These are phyloP conservation scores for Dermolepida albohirtum DNA, from an alignment of 2,888 invertebrate species.

Conservation along the genomic window DNA sequence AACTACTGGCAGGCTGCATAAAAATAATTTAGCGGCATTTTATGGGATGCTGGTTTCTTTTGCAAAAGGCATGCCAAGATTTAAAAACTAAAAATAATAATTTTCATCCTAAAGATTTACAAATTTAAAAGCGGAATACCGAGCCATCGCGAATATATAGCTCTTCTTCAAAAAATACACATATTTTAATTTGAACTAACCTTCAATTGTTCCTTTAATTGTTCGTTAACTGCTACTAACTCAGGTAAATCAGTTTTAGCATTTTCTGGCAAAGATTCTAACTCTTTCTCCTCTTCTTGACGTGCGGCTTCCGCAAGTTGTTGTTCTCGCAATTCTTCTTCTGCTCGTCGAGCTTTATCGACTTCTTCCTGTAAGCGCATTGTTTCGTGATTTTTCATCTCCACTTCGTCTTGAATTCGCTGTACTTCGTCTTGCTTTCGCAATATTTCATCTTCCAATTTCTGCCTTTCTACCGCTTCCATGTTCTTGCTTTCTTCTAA, in stretches of 20 bases:
- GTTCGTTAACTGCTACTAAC: slow-evolving; percentile 57
- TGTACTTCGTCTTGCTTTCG: slow-evolving; percentile 75
- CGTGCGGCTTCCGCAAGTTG: slow-evolving; percentile 51
- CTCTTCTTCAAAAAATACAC: too few relatives aligned
- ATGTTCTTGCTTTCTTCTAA: slow-evolving; percentile 91
- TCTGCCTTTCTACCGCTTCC: slow-evolving; percentile 85
- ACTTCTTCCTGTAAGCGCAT: slow-evolving; percentile 59
- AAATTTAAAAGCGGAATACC: too few relatives aligned
- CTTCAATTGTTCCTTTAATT: slow-evolving; percentile 59
- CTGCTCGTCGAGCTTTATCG: slow-evolving; percentile 55
- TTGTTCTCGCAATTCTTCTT: slow-evolving; percentile 54
- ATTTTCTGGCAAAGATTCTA: slow-evolving; percentile 56
- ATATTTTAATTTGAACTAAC: slow-evolving; percentile 45
- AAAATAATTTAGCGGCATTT: too few relatives aligned
- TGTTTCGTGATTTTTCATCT: slow-evolving; percentile 58
- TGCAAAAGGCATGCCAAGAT: too few relatives aligned
- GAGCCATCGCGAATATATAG: too few relatives aligned
- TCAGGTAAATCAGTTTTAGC: slow-evolving; percentile 58
- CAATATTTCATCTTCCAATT: slow-evolving; percentile 89
- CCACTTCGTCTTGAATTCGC: slow-evolving; percentile 57
- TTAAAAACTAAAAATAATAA: too few relatives aligned
- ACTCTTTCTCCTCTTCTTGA: slow-evolving; percentile 49
- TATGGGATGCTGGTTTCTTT: too few relatives aligned
- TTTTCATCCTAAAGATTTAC: too few relatives aligned
- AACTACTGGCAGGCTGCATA: too few relatives aligned